phyloP scores from a whole-genome alignment of 2,888 invertebrate species.

The Sarcophaga variegata region DNA sequence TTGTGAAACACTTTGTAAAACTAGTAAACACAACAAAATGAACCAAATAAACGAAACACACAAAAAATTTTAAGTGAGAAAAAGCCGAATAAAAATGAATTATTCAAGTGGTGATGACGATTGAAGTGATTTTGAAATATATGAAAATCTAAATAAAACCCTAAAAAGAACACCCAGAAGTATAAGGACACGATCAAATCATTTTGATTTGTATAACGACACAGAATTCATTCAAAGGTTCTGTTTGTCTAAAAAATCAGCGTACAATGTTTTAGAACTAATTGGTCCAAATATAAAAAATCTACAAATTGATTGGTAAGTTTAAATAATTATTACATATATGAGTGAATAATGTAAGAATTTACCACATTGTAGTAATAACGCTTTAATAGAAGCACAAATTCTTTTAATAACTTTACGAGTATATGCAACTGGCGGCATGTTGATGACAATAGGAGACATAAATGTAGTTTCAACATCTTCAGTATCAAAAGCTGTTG shows the following conservation, averaged over 20 bases:
- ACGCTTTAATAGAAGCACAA: conserved; percentile 41
- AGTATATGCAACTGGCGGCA: conserved; percentile 47
- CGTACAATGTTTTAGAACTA: neutral
- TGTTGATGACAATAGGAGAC: conserved; percentile 46
- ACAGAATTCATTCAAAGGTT: neutral
- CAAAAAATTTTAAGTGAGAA: neutral
- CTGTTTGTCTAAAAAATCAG: neutral
- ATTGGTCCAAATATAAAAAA: no score
- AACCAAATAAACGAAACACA: no score
- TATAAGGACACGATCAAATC: conserved; percentile 16
- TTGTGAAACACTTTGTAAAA: no score
- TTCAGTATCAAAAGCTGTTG: neutral
- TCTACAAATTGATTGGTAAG: no score
- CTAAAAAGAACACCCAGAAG: neutral
- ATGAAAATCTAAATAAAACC: conserved; percentile 7
- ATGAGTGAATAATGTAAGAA: no score
- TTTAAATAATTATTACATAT: no score
- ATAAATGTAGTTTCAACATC: conserved; percentile 21
- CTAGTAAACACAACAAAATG: no score
- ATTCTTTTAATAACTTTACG: conserved; percentile 53
- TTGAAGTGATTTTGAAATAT: neutral
- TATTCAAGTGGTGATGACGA: conserved; percentile 5
- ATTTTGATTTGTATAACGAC: neutral
- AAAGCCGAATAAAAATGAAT: neutral
- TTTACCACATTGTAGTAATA: conserved; percentile 18